phyloP scores from a whole-genome alignment of 2,888 invertebrate genomes.

The Platycheirus rosarum region DNA sequence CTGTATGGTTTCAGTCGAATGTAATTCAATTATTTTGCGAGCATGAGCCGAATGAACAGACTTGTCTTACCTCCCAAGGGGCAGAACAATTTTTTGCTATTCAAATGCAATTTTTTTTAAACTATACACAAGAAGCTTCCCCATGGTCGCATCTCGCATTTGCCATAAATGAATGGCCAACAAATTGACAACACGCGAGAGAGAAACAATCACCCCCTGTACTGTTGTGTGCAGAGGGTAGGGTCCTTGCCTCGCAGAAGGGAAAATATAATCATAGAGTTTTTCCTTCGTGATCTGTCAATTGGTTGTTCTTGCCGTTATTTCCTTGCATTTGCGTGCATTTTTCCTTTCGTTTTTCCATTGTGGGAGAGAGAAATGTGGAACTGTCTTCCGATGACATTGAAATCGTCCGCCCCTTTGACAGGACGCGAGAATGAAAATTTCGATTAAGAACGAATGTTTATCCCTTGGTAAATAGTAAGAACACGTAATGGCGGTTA shows the following conservation, averaged over 20 bases:
- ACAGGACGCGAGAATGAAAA: conserved; percentile 31
- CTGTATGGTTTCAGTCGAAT: conserved; percentile 15
- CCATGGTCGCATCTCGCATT: not conserved
- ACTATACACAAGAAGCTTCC: conserved; percentile 27
- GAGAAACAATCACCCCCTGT: conserved; percentile 48
- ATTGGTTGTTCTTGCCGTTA: conserved; percentile 28
- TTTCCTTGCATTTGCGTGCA: conserved; percentile 62
- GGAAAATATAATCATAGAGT: conserved; percentile 59
- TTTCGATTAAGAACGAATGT: conserved; percentile 20
- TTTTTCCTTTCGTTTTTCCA: conserved; percentile 28
- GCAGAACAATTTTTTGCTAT: conserved; percentile 56
- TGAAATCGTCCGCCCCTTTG: conserved; percentile 49
- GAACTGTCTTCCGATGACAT: conserved; percentile 63
- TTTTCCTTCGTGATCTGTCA: conserved; percentile 56
- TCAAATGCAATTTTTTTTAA: conserved; percentile 70
- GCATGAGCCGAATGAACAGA: conserved; percentile 46
- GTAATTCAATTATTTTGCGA: conserved; percentile 70
- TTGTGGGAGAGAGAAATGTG: conserved; percentile 10
- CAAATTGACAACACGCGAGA: conserved; percentile 73
- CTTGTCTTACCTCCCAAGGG: conserved; percentile 29
- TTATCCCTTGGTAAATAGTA: conserved; percentile 40
- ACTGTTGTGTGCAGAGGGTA: not conserved
- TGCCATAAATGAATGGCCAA: conserved; percentile 54
- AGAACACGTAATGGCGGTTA: conserved; percentile 61
- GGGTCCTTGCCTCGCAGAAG: not conserved